Conservation (phyloP, 2,888 invertebrate species). For the Cactoblastis cactorum region DNA sequence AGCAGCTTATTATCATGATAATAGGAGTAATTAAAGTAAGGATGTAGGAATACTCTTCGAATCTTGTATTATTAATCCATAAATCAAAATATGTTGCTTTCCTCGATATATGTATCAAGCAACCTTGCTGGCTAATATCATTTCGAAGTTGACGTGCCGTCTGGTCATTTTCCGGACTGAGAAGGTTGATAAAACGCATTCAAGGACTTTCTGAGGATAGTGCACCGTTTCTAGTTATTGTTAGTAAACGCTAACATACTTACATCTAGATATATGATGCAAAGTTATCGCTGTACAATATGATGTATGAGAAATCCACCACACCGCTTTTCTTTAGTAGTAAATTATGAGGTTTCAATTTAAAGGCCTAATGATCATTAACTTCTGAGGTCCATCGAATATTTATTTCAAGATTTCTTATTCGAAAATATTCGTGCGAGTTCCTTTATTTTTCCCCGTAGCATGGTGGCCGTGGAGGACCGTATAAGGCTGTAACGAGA, state of each 20-base stretch:
- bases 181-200: conserved; percentile 4
- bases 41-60: neutral
- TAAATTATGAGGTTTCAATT: too few species aligned
- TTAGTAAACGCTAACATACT: too few species aligned
- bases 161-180: neutral
- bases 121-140: neutral
- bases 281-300: too few species aligned
- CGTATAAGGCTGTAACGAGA: neutral
- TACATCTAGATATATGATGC: too few species aligned
- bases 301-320: too few species aligned
- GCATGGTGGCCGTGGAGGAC: neutral
- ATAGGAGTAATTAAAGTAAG: conserved; percentile 3
- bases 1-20: conserved; percentile 1
- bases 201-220: conserved; percentile 1
- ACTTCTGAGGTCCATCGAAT: too few species aligned
- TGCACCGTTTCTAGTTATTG: neutral
- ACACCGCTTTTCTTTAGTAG: too few species aligned
- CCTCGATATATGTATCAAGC: neutral
- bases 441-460: neutral
- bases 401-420: too few species aligned
- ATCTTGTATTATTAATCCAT: neutral
- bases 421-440: neutral
- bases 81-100: neutral
- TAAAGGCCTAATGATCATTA: too few species aligned
- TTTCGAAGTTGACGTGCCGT: conserved; percentile 1